phyloP scores from a whole-genome alignment of 2,113 vertebrate genomes.

The Lophotis ruficrista region DNA sequence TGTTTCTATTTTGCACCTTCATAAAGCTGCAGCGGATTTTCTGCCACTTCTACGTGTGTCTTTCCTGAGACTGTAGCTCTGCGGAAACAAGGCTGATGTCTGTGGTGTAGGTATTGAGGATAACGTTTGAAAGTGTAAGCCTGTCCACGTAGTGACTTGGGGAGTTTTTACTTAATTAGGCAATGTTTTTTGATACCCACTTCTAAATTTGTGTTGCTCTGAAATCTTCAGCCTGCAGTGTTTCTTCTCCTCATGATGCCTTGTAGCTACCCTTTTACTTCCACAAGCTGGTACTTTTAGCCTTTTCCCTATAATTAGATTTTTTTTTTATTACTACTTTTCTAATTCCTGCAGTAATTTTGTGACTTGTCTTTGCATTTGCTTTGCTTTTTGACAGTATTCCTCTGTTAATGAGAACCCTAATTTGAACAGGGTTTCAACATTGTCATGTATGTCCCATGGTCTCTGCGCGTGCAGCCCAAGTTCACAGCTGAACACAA shows the following conservation, averaged over 20 bases:
- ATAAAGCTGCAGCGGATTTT: neutral
- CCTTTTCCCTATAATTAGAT: neutral
- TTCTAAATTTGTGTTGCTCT: neutral
- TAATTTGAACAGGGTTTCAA: neutral
- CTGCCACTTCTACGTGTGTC: neutral
- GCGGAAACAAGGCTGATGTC: neutral
- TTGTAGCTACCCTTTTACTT: neutral
- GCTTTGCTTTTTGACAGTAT: neutral
- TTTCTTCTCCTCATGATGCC: neutral
- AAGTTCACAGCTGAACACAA: neutral
- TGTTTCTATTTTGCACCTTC: neutral
- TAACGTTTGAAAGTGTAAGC: neutral
- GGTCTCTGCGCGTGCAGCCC: neutral
- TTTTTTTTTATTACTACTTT: neutral
- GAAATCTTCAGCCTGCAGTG: neutral
- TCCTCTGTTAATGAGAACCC: neutral
- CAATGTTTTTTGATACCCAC: neutral
- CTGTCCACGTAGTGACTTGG: neutral
- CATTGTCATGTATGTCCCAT: accelerated
- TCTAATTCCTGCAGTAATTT: neutral
- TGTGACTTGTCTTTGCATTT: neutral
- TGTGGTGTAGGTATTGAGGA: neutral
- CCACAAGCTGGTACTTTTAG: neutral
- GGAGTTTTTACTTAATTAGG: neutral
- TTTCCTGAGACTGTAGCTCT: neutral